phyloP scores from a whole-genome alignment of 2,888 invertebrate genomes.

The Creontiades dilutus region DNA sequence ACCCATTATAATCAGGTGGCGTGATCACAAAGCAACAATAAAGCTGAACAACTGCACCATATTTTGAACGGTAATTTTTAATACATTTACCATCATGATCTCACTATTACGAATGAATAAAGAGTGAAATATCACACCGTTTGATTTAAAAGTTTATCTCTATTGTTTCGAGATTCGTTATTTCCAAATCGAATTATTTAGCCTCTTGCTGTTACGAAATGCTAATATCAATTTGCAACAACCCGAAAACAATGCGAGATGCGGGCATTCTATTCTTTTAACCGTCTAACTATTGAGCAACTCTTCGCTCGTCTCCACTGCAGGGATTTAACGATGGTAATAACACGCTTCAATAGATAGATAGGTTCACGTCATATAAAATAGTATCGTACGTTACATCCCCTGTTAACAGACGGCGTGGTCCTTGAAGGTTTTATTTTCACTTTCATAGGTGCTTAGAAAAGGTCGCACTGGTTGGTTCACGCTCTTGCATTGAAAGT shows the following conservation, averaged over 20 bases:
- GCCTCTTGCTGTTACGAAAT: not conserved
- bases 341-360: slow-evolving; percentile 39
- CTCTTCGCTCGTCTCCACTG: not conserved
- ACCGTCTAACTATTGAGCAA: not conserved
- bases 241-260: slow-evolving; percentile 4
- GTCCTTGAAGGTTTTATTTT: slow-evolving; percentile 28
- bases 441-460: slow-evolving; percentile 26
- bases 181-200: not conserved
- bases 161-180: not conserved
- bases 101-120: too few species aligned
- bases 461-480: slow-evolving; percentile 13
- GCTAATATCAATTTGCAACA: slow-evolving; percentile 6
- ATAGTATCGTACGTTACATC: not conserved
- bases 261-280: not conserved
- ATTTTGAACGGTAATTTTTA: too few species aligned
- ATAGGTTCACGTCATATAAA: slow-evolving; percentile 36
- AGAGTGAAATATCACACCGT: too few species aligned
- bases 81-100: too few species aligned
- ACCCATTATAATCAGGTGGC: too few species aligned
- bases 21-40: too few species aligned
- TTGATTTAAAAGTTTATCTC: not conserved
- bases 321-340: not conserved
- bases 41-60: too few species aligned
- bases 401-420: slow-evolving; percentile 1
- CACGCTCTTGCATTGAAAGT: slow-evolving; percentile 2